Percentiles rank a stretch among this genome's conserved stretches.
Evolutionary conservation across 1,140 invertebrate genomes (phyloP).

Genomic region (Drosophila sulfurigaster): DNA sequence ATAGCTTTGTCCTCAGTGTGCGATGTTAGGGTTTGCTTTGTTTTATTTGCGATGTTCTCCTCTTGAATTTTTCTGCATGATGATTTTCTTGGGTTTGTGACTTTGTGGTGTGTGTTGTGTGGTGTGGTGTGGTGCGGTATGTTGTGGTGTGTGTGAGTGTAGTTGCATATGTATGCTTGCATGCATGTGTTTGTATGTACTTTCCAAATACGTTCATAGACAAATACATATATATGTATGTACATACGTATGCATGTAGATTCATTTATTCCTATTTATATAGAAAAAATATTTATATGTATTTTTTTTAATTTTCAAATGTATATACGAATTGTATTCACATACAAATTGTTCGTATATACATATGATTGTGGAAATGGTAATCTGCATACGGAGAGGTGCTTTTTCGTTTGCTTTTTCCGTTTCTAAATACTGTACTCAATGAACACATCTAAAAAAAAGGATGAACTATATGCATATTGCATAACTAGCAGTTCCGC

Average conservation of each 20-base stretch:
- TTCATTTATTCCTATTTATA: conserved; percentile 24
- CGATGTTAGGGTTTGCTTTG: conserved; percentile 49
- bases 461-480: neutral
- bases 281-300: conserved; percentile 21
- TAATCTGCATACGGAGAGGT: conserved; percentile 1
- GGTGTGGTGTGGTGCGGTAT: conserved; percentile 26
- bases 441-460: conserved; percentile 1
- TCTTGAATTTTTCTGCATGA: conserved; percentile 57
- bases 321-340: conserved; percentile 10
- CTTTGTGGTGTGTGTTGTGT: conserved; percentile 45
- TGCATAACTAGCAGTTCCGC: neutral
- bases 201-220: conserved; percentile 29
- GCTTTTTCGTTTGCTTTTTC: conserved; percentile 21
- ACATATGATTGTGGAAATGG: neutral
- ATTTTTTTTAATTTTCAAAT: conserved; percentile 8
- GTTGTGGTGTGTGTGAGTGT: conserved; percentile 10
- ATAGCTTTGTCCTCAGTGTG: neutral
- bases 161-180: conserved; percentile 5
- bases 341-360: conserved; percentile 5
- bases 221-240: conserved; percentile 21
- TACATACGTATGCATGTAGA: conserved; percentile 13
- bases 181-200: conserved; percentile 19
- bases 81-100: conserved; percentile 53
- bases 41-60: conserved; percentile 59
- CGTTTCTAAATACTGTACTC: conserved; percentile 14